Evolutionary conservation across 1,140 invertebrate genomes (phyloP).

Genomic region (Lepidurus arcticus): DNA sequence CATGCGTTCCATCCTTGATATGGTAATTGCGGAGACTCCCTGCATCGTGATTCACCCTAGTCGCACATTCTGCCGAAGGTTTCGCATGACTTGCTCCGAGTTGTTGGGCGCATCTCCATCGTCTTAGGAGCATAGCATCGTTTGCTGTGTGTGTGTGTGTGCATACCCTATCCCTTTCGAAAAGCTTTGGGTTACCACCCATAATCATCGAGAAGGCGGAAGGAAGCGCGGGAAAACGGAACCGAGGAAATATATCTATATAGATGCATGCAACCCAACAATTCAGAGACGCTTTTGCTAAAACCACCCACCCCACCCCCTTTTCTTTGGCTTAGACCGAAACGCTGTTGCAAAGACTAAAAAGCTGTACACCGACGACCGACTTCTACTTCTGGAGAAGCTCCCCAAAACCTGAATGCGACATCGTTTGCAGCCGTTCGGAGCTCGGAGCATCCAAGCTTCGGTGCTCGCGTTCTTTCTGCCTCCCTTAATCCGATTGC

Average conservation of each 20-base stretch:
- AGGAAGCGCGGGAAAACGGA: constrained; percentile 20
- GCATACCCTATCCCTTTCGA: too few species aligned
- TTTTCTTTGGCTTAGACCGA: too few species aligned
- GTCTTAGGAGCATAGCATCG: neutral
- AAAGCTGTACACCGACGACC: too few species aligned
- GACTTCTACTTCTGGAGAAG: too few species aligned
- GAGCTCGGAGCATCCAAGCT: neutral
- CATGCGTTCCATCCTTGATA: constrained; percentile 18
- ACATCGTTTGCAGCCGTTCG: too few species aligned
- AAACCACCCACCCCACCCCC: too few species aligned
- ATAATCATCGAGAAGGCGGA: constrained; percentile 18
- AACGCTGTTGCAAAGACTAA: too few species aligned
- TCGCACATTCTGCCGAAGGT: neutral
- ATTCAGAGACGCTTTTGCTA: neutral
- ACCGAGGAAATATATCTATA: neutral
- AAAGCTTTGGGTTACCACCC: neutral
- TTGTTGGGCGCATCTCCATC: constrained; percentile 8
- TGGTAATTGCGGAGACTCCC: constrained; percentile 20
- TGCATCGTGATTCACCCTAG: constrained; percentile 1
- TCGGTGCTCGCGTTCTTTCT: constrained; percentile 5
- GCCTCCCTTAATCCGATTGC: constrained; percentile 12
- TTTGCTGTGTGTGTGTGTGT: too few species aligned
- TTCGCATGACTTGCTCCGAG: constrained; percentile 4
- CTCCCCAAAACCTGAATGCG: too few species aligned
- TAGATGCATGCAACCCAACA: neutral